Evolutionary conservation across 2,113 vertebrate genomes (phyloP).

Genomic region (Orientallactaga bullata): DNA sequence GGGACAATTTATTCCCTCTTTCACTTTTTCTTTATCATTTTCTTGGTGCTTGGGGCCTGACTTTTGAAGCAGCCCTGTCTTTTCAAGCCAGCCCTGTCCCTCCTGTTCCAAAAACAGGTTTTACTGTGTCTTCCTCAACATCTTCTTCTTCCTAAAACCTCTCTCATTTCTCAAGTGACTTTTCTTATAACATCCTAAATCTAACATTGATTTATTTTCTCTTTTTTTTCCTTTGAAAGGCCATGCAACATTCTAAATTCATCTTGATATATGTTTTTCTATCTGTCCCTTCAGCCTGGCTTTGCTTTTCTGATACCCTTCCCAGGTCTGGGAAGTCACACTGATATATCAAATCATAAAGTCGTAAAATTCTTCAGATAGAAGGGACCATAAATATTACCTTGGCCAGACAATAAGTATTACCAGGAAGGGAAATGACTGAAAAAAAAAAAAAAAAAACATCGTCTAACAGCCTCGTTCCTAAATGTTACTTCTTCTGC

Average conservation of each 20-base stretch:
- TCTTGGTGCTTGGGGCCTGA: not conserved
- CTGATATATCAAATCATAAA: slow-evolving; percentile 59
- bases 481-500: no score
- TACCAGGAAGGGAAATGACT: slow-evolving; percentile 5
- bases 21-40: not conserved
- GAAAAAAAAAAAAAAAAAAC: no score
- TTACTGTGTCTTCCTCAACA: not conserved
- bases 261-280: slow-evolving; percentile 16
- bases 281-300: not conserved
- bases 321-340: not conserved
- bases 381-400: slow-evolving; percentile 30
- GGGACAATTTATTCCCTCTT: not conserved
- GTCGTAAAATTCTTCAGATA: slow-evolving; percentile 10
- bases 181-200: slow-evolving; percentile 26
- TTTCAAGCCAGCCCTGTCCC: not conserved
- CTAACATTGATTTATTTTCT: not conserved
- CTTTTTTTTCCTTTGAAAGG: slow-evolving; percentile 29
- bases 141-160: not conserved
- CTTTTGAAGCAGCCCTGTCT: no score
- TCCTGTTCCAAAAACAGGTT: not conserved
- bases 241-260: not conserved
- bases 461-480: not conserved
- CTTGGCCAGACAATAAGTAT: not conserved
- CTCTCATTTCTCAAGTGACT: slow-evolving; percentile 16
- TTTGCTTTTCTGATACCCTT: slow-evolving; percentile 30